phyloP scores from a whole-genome alignment of 92 coral and sea anemone genomes.

The Blastomussa wellsi region DNA sequence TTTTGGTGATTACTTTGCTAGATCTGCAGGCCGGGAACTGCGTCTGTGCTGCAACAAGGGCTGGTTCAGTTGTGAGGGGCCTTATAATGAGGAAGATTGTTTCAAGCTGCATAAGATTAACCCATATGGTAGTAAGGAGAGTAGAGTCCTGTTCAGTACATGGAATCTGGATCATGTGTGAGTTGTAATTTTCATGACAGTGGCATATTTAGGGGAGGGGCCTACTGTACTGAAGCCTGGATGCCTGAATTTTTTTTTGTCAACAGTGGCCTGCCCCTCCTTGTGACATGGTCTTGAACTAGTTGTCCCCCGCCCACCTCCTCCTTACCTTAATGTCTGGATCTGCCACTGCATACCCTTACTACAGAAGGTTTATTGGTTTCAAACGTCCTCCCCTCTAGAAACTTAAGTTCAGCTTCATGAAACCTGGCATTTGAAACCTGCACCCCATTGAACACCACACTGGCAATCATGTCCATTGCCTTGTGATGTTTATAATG shows the following conservation, averaged over 20 bases:
- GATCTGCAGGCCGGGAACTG: conserved; percentile 58
- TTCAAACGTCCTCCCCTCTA: background rate
- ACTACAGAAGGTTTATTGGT: background rate
- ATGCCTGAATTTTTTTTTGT: too few species aligned
- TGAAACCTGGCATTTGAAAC: background rate
- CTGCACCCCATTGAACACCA: too few species aligned
- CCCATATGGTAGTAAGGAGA: conserved; percentile 93
- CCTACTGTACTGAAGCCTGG: too few species aligned
- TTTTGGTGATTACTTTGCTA: conserved; percentile 85
- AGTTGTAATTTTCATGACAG: too few species aligned
- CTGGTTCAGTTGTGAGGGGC: conserved; percentile 92
- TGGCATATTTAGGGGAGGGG: too few species aligned
- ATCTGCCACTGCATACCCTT: too few species aligned
- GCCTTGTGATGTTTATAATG: background rate
- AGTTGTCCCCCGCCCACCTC: too few species aligned
- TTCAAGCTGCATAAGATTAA: conserved; percentile 80
- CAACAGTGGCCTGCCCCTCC: too few species aligned
- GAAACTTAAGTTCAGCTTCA: background rate
- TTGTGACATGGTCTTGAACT: too few species aligned
- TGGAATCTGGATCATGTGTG: conserved; percentile 99
- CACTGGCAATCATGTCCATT: background rate
- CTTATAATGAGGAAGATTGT: conserved; percentile 65
- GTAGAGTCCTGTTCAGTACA: conserved; percentile 88
- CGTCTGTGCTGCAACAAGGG: conserved; percentile 86
- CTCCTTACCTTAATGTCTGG: too few species aligned